phyloP scores from a whole-genome alignment of 30 jellyfish, hydroid and myxozoan genomes.

The Hydra vulgaris region DNA sequence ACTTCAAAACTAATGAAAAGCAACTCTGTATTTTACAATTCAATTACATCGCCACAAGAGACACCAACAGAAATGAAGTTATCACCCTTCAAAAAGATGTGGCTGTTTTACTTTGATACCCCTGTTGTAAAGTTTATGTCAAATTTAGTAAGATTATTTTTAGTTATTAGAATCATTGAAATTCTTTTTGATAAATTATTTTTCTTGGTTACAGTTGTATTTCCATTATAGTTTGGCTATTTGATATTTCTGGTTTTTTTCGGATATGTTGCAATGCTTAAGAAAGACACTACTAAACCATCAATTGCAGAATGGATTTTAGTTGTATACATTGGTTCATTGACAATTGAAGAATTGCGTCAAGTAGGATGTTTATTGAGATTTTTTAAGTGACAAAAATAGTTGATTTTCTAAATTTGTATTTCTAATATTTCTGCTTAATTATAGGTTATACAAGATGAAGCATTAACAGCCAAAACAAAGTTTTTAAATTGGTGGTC shows the following conservation, averaged over 20 bases:
- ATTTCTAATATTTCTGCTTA: neutral
- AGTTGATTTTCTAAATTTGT: no score
- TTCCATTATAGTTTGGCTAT: constrained; percentile 38
- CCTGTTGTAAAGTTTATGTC: neutral
- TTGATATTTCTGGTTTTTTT: constrained; percentile 43
- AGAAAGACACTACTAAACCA: constrained; percentile 13
- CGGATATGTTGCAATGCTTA: constrained; percentile 52
- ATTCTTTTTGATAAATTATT: neutral
- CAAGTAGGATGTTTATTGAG: constrained; percentile 35
- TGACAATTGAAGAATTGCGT: constrained; percentile 68
- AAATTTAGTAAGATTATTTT: neutral
- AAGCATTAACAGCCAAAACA: neutral
- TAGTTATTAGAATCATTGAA: no score
- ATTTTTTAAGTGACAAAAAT: no score
- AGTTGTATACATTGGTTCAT: constrained; percentile 44
- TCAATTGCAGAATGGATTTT: constrained; percentile 39
- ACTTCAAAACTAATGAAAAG: neutral
- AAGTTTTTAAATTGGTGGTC: neutral
- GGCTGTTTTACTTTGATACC: neutral
- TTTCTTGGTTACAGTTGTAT: no score
- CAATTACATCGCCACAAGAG: neutral
- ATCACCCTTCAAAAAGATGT: neutral
- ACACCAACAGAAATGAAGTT: neutral
- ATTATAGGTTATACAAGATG: neutral
- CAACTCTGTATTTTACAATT: neutral